Percentiles rank a stretch among this genome's conserved stretches.
phyloP scores from a whole-genome alignment of 2,888 invertebrate species.

The Syritta pipiens region DNA sequence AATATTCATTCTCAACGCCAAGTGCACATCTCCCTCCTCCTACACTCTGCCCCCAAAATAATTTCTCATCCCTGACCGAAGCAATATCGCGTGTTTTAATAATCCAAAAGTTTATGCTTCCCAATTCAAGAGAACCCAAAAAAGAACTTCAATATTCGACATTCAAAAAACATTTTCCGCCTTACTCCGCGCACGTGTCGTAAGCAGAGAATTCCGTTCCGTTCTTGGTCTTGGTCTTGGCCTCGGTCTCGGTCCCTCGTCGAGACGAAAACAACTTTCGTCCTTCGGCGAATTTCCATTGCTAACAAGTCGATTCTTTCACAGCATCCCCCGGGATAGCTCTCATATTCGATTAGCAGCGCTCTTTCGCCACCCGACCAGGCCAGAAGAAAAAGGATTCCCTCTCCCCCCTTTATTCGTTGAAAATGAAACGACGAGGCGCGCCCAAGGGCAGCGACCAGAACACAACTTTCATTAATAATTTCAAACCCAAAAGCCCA shows the following conservation, averaged over 20 bases:
- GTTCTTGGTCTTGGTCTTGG: too few relatives aligned
- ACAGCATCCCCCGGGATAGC: background rate
- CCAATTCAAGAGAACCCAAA: background rate
- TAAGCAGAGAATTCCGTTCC: too few relatives aligned
- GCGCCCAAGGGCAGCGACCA: background rate
- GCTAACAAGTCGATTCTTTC: slow-evolving; percentile 19
- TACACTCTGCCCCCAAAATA: too few relatives aligned
- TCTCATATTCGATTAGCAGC: slow-evolving; percentile 2
- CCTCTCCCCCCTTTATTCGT: background rate
- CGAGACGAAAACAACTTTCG: too few relatives aligned
- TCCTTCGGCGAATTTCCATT: slow-evolving; percentile 19
- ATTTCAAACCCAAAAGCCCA: slow-evolving; percentile 8
- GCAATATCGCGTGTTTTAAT: slow-evolving; percentile 9
- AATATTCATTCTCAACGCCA: background rate
- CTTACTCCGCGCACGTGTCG: too few relatives aligned
- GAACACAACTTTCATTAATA: slow-evolving; percentile 15
- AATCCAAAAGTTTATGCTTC: background rate
- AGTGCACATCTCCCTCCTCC: background rate
- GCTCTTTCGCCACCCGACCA: background rate
- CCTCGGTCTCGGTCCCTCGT: too few relatives aligned
- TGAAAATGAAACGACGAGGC: background rate
- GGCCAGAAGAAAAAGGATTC: background rate
- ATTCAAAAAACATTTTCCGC: slow-evolving; percentile 16
- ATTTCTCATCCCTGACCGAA: background rate
- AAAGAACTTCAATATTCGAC: background rate